Evolutionary conservation across 2,888 invertebrate species (phyloP), one percentile per base, ranked within the genome.

Genomic region (Trachelus iudaicus): DNA sequence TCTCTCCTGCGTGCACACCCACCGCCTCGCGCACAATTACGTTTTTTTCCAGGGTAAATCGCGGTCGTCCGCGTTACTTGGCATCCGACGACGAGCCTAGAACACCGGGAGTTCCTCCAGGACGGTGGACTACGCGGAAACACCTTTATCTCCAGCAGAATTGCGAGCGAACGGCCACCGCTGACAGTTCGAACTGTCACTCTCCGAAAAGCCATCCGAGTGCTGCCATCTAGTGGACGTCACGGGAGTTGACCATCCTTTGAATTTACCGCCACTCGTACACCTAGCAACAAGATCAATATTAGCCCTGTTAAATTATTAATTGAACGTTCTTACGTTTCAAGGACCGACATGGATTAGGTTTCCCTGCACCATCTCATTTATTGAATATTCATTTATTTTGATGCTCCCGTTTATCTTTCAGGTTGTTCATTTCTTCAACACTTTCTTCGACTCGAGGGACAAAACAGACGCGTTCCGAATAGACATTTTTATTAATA

Each of bases 1-100:
- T 90, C 90, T 87, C 86, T 84, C 85, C 85, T 87, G 86, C 90
- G 89, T 89, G 88, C 90, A 88, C 90, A 88, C 90, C 89, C 90
- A 87, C 87, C 85, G 81, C 81, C 80, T 80, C 79, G 77, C 79
- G 77, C 79, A 80, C 78, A 79, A 79, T 84, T 78, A 77, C 80
- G 35, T 79, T 74, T 79, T 79, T 83, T 82, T 68, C 81, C 82
- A 34, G 15, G 68, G 30, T 15, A 34, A 75, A 77, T 11, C 31
- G 34, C 30, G 68, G 30, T 35, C 34, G 40, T 73, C 30, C 30
- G 56, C 11, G 9, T 68, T n/a, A 69, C 15, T 69, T n/a, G 11
- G 31, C 9, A 13, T 71, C 31, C 31, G 30, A 15, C 73, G 31
- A 71, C 33, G 71, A 71, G 9, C 34, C 71, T 31, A 33, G 33